Evolutionary conservation across 2,888 invertebrate species (phyloP), one percentile per base, ranked within the genome.

Genomic region (Meliscaeva auricollis): DNA sequence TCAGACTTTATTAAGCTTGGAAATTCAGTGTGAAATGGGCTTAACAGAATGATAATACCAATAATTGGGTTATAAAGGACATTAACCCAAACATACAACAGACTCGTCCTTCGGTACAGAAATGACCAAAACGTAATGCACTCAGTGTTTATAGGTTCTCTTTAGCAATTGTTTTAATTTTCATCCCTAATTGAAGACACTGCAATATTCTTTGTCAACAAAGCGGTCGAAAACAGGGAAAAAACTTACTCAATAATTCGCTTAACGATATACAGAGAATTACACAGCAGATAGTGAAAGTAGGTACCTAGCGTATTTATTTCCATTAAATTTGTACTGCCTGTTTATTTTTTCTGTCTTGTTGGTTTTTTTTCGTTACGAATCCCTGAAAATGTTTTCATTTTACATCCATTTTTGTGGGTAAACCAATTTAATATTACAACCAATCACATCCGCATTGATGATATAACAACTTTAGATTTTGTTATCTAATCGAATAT

Each of bases 361-460:
- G 26, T 26, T 26, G 26, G n/a, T n/a, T n/a, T n/a, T n/a, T n/a
- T n/a, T n/a, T n/a, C n/a, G n/a, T 4, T 26, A 26, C 26, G 26
- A 26, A 58, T 64, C 44, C 52, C 44, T 22, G 58, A 68, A 77
- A 77, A 68, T 62, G 72, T 82, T 82, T 82, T 82, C 72, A 77
- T 77, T 82, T 77, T 46, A 68, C 77, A 68, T 26, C 73, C 77
- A 58, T 77, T 46, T 46, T 73, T 69, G 75, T 75, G 80, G 54
- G 38, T 80, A n/a, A n/a, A 46, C 60, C 82, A 62, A 82, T 82
- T 82, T 68, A 77, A 82, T 82, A 68, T 77, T 73, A 77, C 77
- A 77, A 52, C 82, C 77, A 64, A 7, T 46, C 62, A 3, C 30
- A 30, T 17, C 1, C 52, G 4, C 4, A 26, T 26, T 26, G n/a